Base-by-base conservation (phyloP, 2,888 invertebrate genomes). In the Endotricha flammealis region DNA sequence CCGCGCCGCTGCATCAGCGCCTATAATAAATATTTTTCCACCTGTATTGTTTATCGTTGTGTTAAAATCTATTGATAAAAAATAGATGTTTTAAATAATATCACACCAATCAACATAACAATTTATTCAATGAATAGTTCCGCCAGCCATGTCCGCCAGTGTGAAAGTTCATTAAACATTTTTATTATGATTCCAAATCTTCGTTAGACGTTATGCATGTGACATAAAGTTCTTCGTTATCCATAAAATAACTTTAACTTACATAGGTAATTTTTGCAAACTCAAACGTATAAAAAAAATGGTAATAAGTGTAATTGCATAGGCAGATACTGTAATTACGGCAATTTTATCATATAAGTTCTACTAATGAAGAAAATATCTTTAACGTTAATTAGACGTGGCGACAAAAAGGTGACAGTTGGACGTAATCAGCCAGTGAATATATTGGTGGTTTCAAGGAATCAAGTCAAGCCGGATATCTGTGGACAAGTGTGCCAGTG, bases 401-500 rank as follows among this genome's bases (percentile, higher is more conserved):
- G 29, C 42, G 38, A 48, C 50, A 51, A 49, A n/a, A 32, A 49
- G 52, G 52, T 52, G 54, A 46, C 36, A 50, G 47, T 50, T 40
- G 39, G 39, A 39, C 38, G 29, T 14, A 29, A 23, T 42, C 32
- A 41, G 46, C 42, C 35, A 33, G 36, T 47, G 44, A 50, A 48
- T 48, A 44, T 37, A 44, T 50, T 49, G 51, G 48, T 50, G 42
- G 42, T 36, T 24, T 50, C 29, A 44, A 53, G 50, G 62, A 60
- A 56, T 51, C 32, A 48, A 51, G 50, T 39, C 44, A 51, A 71
- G 57, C 76, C 79, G 79, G 80, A 75, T 77, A 50, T 62, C 51
- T 53, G 49, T 42, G 47, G 57, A 56, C 64, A 80, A 79, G 78
- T 80, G 76, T 79, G 80, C 57, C 79, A 69, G 51, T 48, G 69